phyloP scores from a whole-genome alignment of 2,113 vertebrate species.

The Lophotis ruficrista region DNA sequence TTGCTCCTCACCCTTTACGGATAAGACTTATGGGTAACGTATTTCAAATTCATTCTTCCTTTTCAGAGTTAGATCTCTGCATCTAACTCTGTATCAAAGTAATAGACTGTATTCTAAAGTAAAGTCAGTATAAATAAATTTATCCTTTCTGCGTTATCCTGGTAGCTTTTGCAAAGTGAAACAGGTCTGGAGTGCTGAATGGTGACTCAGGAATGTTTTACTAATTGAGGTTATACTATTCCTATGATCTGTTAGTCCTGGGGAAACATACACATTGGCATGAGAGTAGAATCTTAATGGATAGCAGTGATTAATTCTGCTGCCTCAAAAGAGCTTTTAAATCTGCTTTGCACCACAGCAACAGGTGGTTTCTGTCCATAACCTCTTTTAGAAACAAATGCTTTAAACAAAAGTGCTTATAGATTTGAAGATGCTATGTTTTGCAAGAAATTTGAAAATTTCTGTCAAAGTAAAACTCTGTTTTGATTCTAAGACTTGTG shows the following conservation, averaged over 20 bases:
- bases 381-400: neutral
- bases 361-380: neutral
- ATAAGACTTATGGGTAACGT: constrained; percentile 96
- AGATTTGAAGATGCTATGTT: neutral
- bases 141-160: neutral
- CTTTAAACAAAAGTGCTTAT: neutral
- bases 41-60: constrained; percentile 2
- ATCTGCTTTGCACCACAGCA: neutral
- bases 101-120: neutral
- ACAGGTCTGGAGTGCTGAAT: neutral
- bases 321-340: neutral
- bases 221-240: neutral
- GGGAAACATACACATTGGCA: neutral
- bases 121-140: neutral
- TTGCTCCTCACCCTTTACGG: constrained; percentile 87
- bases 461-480: neutral
- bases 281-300: neutral
- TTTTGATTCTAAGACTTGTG: neutral
- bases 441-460: neutral
- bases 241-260: neutral
- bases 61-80: neutral
- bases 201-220: neutral
- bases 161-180: neutral
- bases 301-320: neutral
- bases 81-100: neutral